phyloP scores from a whole-genome alignment of 2,113 vertebrate genomes.

The Pseudorhombus dupliciocellatus region DNA sequence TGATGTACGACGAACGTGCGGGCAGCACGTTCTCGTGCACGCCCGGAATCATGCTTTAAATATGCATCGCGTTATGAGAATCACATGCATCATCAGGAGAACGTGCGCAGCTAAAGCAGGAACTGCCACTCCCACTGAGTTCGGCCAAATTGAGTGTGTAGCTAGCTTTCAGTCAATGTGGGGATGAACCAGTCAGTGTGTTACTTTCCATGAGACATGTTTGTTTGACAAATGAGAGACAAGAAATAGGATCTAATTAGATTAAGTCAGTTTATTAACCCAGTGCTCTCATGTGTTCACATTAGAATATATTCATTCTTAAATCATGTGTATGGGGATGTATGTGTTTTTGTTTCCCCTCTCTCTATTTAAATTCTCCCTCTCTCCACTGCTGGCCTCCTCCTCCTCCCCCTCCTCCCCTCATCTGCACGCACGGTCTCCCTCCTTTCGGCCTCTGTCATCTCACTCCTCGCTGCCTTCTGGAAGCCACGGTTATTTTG shows the following conservation, averaged over 20 bases:
- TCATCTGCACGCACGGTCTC: constrained; percentile 14
- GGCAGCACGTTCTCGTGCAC: too few species aligned
- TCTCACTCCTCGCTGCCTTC: constrained; percentile 45
- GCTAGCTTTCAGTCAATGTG: too few species aligned
- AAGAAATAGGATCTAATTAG: neutral
- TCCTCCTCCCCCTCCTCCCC: neutral
- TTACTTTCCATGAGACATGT: constrained; percentile 8
- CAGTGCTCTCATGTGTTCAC: neutral
- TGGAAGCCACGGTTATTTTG: constrained; percentile 49
- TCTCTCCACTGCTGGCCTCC: neutral
- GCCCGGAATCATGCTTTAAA: too few species aligned
- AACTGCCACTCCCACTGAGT: too few species aligned
- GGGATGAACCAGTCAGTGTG: neutral
- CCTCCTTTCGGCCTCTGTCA: constrained; percentile 41
- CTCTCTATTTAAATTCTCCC: neutral
- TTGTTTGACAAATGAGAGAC: too few species aligned
- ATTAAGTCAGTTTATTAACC: neutral
- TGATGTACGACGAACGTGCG: too few species aligned
- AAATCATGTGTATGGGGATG: neutral
- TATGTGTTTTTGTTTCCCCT: neutral
- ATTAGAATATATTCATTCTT: neutral
- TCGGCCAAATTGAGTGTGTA: too few species aligned
- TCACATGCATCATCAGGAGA: too few species aligned
- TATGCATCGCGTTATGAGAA: too few species aligned
- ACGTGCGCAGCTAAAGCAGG: too few species aligned